A percentile compares a stretch with the other conserved stretches of the same genome.
These are phyloP conservation scores for Drosophila orosa DNA, from an alignment of 1,140 invertebrate genomes.

Conservation along the genomic window DNA sequence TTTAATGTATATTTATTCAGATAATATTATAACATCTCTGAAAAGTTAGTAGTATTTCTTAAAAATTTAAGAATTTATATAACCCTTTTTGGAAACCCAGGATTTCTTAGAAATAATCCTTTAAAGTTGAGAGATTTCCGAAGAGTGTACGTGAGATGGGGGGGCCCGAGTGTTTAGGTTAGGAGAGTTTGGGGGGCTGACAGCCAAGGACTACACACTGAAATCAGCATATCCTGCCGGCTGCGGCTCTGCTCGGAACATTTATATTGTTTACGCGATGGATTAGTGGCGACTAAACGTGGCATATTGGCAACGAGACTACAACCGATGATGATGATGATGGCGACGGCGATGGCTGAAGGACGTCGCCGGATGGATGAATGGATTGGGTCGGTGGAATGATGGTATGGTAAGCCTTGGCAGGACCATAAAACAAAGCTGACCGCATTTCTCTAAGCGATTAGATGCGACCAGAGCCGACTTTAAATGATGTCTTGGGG, in stretches of 20 bases:
- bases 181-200: conserved; percentile 12
- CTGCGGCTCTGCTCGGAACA: conserved; percentile 53
- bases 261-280: conserved; percentile 73
- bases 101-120: not conserved
- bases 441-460: conserved; percentile 59
- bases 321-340: conserved; percentile 42
- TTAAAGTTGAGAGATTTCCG: not conserved
- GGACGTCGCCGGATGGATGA: conserved; percentile 36
- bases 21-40: not conserved
- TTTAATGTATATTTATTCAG: not conserved
- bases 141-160: conserved; percentile 1
- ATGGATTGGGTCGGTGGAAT: conserved; percentile 23
- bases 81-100: not conserved
- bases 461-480: conserved; percentile 29
- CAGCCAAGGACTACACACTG: conserved; percentile 55
- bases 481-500: conserved; percentile 52
- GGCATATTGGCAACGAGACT: conserved; percentile 63
- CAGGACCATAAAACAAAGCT: conserved; percentile 54
- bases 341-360: conserved; percentile 26
- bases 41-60: not conserved
- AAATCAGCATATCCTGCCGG: conserved; percentile 54
- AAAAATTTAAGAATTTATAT: not conserved
- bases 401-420: conserved; percentile 33
- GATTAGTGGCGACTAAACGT: conserved; percentile 75
- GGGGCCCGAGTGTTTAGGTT: conserved; percentile 10